Evolutionary conservation across 1,140 invertebrate genomes (phyloP).

Genomic region (Pemphigus obesinymphae): DNA sequence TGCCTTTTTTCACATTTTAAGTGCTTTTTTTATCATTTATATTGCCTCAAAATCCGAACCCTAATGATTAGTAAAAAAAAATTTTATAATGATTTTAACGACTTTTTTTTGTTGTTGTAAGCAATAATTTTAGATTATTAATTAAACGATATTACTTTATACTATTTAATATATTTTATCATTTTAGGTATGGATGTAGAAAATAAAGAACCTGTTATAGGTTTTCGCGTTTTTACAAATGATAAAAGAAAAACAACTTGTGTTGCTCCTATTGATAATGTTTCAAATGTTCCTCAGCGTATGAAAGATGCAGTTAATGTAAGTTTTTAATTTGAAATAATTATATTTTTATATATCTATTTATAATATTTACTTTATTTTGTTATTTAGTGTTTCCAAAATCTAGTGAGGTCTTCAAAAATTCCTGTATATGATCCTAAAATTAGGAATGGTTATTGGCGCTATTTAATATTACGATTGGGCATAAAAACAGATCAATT

Average conservation of each 20-base stretch:
- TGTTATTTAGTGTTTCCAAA: conserved; percentile 64
- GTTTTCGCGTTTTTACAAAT: conserved; percentile 83
- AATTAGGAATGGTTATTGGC: conserved; percentile 81
- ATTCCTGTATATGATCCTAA: conserved; percentile 77
- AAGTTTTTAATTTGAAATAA: background rate
- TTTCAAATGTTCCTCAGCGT: conserved; percentile 71
- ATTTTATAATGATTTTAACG: too few relatives aligned
- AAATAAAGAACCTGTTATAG: conserved; percentile 68
- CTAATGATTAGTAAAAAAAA: too few relatives aligned
- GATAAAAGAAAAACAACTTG: conserved; percentile 73
- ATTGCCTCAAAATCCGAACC: too few relatives aligned
- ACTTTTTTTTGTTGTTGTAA: too few relatives aligned
- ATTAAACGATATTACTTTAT: too few relatives aligned
- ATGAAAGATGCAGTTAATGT: conserved; percentile 70
- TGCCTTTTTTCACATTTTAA: too few relatives aligned
- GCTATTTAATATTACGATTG: conserved; percentile 76
- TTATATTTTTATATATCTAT: background rate
- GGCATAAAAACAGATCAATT: conserved; percentile 67
- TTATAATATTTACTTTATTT: background rate
- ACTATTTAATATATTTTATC: too few relatives aligned
- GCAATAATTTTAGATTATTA: too few relatives aligned
- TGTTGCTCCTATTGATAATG: conserved; percentile 70
- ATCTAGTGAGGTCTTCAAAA: conserved; percentile 67
- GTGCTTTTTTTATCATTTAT: too few relatives aligned
- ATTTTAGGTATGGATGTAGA: conserved; percentile 56